Evolutionary conservation across 2,888 invertebrate species (phyloP).

Genomic region (Rhogogaster chlorosoma): DNA sequence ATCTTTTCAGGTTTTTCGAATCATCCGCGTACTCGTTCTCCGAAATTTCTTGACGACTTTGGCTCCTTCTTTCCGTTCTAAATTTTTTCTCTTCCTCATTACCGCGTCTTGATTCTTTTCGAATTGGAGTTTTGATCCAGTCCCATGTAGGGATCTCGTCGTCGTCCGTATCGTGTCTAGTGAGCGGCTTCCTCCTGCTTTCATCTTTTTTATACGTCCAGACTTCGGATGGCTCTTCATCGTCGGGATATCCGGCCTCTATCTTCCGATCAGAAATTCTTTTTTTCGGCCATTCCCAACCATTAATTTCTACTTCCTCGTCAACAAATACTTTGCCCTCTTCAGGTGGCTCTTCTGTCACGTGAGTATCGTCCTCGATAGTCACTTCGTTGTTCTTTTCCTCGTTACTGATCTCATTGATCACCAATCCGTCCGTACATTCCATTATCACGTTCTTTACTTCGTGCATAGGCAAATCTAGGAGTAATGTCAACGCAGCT

Average conservation of each 20-base stretch:
- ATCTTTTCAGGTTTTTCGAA: constrained; percentile 4
- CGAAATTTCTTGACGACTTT: constrained; percentile 60
- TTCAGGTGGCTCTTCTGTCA: constrained; percentile 36
- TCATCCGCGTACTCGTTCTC: constrained; percentile 59
- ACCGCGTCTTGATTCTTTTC: constrained; percentile 45
- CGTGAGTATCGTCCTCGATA: constrained; percentile 20
- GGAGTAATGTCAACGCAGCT: constrained; percentile 81
- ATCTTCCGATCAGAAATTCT: constrained; percentile 55
- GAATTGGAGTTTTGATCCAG: constrained; percentile 42
- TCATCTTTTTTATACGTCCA: constrained; percentile 52
- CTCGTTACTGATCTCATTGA: constrained; percentile 26
- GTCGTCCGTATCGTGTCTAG: constrained; percentile 52
- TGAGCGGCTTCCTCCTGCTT: constrained; percentile 54
- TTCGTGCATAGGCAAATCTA: constrained; percentile 85
- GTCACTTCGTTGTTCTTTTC: constrained; percentile 19
- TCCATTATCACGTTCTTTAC: constrained; percentile 77
- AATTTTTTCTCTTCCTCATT: constrained; percentile 53
- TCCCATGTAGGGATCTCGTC: constrained; percentile 52
- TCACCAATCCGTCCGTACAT: constrained; percentile 63
- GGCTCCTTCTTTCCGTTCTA: constrained; percentile 57
- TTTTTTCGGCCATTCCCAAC: constrained; percentile 57
- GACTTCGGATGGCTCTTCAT: constrained; percentile 55
- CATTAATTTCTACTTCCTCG: constrained; percentile 49
- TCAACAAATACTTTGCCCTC: constrained; percentile 48
- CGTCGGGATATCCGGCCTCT: constrained; percentile 51